Percentiles rank a stretch among this genome's conserved stretches.
Evolutionary conservation across 2,888 invertebrate genomes (phyloP).

Genomic region (Drosophila siamana): DNA sequence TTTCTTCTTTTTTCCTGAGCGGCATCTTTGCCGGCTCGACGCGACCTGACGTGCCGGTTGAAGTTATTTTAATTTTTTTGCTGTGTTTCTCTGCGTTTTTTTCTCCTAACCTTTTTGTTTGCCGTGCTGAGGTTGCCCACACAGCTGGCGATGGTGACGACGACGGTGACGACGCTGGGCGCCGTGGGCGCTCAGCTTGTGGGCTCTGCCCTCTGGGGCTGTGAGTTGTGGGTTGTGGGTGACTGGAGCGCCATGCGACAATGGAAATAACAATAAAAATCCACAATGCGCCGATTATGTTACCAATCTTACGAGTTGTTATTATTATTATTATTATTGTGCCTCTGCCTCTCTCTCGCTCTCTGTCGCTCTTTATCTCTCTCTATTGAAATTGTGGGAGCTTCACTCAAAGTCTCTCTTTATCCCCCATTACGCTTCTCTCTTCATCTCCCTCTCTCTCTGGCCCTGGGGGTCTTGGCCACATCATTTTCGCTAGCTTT

Average conservation of each 20-base stretch:
- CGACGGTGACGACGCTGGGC: conserved; percentile 4
- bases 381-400: conserved; percentile 44
- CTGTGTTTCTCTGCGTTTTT: conserved; percentile 18
- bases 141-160: conserved; percentile 2
- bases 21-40: conserved; percentile 47
- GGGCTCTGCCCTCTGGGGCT: conserved; percentile 19
- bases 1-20: conserved; percentile 46
- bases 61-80: conserved; percentile 61
- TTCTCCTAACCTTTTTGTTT: conserved; percentile 22
- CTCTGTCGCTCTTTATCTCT: conserved; percentile 12
- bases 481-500: conserved; percentile 27
- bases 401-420: not conserved
- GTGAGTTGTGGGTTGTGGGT: conserved; percentile 43
- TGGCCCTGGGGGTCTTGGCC: conserved; percentile 34
- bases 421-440: not conserved
- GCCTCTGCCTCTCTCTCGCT: not conserved
- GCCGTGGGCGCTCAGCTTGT: conserved; percentile 27
- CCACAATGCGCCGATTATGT: conserved; percentile 77
- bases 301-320: conserved; percentile 72
- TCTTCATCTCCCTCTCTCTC: not conserved
- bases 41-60: conserved; percentile 43
- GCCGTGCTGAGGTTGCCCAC: not conserved
- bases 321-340: conserved; percentile 44
- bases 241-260: conserved; percentile 60
- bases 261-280: conserved; percentile 52